Evolutionary conservation across 2,797 vertebrate genomes (phyloP), one percentile per base, ranked within the genome.

Genomic region (Philypnodon macrostomus): DNA sequence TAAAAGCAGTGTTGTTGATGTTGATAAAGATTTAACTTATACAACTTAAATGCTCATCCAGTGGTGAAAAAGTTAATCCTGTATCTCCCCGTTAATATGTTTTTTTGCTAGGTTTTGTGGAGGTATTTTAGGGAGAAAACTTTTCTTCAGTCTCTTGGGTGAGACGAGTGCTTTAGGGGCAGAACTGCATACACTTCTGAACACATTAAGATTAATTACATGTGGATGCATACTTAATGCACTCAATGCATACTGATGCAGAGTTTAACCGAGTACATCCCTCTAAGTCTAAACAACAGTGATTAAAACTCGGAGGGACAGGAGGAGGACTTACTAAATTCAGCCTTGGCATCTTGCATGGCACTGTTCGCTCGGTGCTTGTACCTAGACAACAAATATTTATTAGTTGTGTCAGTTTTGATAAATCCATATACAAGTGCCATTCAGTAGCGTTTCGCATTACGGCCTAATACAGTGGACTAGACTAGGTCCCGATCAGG

Each of bases 311-410:
- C 10, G 2, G 12, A n/a, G 6, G 41, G 44, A 33, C 14, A 39
- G 47, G 36, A 32, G 29, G 5, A 6, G 4, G 2, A 88, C 89
- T 90, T 87, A 92, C 91, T 83, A 44, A 91, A 81, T 36, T 91
- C 89, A 16, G 70, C 63, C 55, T 85, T 90, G 46, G 81, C 80
- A 12, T 90, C 88, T 18, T 80, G 79, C 21, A 90, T 4, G 5
- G 90, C 88, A 1, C 65, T 69, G 31, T 61, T 75, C 8, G 75
- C 86, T 77, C 87, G 79, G 57, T 85, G 72, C 59, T 86, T 87
- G 54, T 86, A 90, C 70, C 90, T 92, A 46, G 45, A 75, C 19
- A 62, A 69, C n/a, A 53, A 46, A n/a, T n/a, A n/a, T n/a, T 32
- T 31, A 57, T 35, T 0, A 52, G 33, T 42, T 44, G 2, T 24